Evolutionary conservation across 2,113 vertebrate species (phyloP).

Genomic region (Bubo blakistoni): DNA sequence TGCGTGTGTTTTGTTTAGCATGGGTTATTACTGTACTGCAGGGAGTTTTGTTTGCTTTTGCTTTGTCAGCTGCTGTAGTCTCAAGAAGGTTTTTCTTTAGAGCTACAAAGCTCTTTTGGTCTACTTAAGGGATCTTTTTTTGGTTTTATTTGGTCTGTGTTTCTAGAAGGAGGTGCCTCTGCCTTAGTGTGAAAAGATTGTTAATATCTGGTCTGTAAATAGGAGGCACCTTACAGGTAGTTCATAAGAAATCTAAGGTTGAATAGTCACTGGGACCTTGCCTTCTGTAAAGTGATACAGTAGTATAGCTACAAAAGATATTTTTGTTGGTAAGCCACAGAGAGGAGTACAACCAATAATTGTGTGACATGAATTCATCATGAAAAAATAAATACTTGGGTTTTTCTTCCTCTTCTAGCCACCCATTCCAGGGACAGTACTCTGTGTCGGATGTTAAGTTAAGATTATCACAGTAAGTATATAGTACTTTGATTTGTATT

Average conservation of each 20-base stretch:
- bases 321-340: not conserved
- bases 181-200: not conserved
- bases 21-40: not conserved
- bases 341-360: not conserved
- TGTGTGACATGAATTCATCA: not conserved
- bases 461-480: conserved; percentile 95
- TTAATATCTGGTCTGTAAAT: not conserved
- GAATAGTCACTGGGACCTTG: not conserved
- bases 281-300: not conserved
- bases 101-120: not conserved
- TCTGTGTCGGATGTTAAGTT: conserved; percentile 93
- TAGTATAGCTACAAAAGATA: not conserved
- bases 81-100: not conserved
- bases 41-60: not conserved
- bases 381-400: not conserved
- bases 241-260: not conserved
- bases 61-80: not conserved
- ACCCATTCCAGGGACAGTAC: conserved; percentile 97
- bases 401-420: conserved; percentile 70
- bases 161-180: not conserved
- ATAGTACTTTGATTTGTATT: not conserved
- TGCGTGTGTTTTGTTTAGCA: not conserved
- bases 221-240: not conserved
- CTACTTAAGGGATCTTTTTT: not conserved
- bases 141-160: not conserved